Evolutionary conservation across 2,113 vertebrate genomes (phyloP).

Genomic region (Paraplagusia blochii): DNA sequence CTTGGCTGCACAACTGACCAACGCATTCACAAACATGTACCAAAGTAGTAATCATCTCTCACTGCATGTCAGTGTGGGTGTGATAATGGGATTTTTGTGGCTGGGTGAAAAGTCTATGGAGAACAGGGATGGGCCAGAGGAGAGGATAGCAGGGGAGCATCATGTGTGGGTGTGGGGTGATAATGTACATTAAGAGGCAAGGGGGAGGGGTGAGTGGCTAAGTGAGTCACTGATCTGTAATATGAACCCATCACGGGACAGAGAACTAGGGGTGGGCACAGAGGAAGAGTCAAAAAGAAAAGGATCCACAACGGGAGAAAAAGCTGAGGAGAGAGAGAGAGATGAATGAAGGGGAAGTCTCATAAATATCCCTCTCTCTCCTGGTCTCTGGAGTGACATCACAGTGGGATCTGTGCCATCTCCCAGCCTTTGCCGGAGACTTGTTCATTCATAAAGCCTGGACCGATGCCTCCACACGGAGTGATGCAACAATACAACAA

Average conservation of each 20-base stretch:
- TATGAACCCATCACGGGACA: constrained; percentile 69
- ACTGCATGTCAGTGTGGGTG: constrained; percentile 44
- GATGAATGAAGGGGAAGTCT: constrained; percentile 72
- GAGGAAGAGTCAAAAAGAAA: constrained; percentile 6
- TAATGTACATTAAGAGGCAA: neutral
- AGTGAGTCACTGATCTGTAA: constrained; percentile 72
- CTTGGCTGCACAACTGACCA: constrained; percentile 25
- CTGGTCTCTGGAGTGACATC: constrained; percentile 72
- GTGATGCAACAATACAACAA: constrained; percentile 69
- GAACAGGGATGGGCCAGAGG: constrained; percentile 19
- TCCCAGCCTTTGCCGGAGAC: constrained; percentile 62
- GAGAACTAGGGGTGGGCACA: constrained; percentile 34
- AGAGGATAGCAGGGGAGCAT: constrained; percentile 40
- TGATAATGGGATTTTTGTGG: constrained; percentile 69
- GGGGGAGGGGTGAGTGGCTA: neutral
- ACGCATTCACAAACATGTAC: constrained; percentile 38
- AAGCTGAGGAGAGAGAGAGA: constrained; percentile 15
- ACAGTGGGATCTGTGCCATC: constrained; percentile 71
- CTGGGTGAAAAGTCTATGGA: constrained; percentile 36
- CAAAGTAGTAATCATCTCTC: constrained; percentile 52
- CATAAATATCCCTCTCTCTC: constrained; percentile 60
- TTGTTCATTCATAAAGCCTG: constrained; percentile 76
- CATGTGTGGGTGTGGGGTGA: constrained; percentile 47
- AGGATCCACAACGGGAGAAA: constrained; percentile 16
- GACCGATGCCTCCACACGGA: constrained; percentile 53